phyloP scores from a whole-genome alignment of 2,113 vertebrate species.

The Xiphophorus hellerii region DNA sequence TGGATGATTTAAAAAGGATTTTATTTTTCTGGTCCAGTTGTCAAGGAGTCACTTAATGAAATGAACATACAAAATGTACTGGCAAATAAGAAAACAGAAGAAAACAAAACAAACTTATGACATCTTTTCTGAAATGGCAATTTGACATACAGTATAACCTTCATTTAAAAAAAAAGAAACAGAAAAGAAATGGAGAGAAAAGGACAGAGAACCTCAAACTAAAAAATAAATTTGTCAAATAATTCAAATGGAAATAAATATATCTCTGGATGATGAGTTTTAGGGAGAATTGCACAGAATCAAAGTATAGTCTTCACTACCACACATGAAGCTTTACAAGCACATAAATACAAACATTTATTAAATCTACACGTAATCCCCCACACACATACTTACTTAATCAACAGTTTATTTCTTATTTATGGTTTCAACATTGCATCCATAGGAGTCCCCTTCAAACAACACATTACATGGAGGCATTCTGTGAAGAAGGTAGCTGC shows the following conservation, averaged over 20 bases:
- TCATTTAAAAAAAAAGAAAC: constrained; percentile 57
- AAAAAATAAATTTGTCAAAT: constrained; percentile 68
- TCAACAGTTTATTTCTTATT: constrained; percentile 29
- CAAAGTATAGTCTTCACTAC: constrained; percentile 70
- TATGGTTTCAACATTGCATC: constrained; percentile 23
- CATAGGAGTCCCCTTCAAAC: constrained; percentile 56
- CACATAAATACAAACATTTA: constrained; percentile 71
- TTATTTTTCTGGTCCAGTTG: constrained; percentile 80
- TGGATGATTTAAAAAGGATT: constrained; percentile 77
- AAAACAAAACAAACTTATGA: constrained; percentile 62
- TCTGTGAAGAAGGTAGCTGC: constrained; percentile 49
- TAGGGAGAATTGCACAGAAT: constrained; percentile 78
- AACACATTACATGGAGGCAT: constrained; percentile 53
- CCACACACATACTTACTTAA: constrained; percentile 34
- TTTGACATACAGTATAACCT: constrained; percentile 59
- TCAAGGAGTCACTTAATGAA: constrained; percentile 63
- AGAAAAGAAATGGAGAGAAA: constrained; percentile 39
- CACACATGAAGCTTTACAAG: constrained; percentile 64
- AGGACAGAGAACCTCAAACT: constrained; percentile 63
- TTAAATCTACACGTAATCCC: constrained; percentile 39
- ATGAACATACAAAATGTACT: constrained; percentile 67
- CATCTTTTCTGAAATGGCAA: constrained; percentile 69
- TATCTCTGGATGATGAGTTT: constrained; percentile 61
- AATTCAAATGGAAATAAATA: constrained; percentile 82
- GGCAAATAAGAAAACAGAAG: constrained; percentile 61